Evolutionary conservation across 2,797 vertebrate species (phyloP), one percentile per base, ranked within the genome.

Genomic region (Poliocrania exsul): DNA sequence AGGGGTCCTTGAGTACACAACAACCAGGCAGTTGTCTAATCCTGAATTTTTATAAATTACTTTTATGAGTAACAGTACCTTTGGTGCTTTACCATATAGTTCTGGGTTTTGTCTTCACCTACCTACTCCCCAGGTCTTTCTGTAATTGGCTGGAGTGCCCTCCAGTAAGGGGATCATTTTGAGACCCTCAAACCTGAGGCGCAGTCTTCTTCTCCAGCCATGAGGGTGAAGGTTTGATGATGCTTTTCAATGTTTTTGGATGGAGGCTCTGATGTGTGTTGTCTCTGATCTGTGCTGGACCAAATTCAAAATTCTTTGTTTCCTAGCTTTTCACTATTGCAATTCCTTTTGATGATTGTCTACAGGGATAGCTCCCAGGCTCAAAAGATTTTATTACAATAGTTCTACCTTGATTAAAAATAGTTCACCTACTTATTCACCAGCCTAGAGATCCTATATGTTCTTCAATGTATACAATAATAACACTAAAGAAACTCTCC

Each of bases 241-340:
- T 31, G 12, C 2, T 50, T 89, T 67, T 60, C 2, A 0, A 0
- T 38, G 31, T 13, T 16, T 25, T 49, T 1, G 0, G 15, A 82
- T 62, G 20, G 29, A 87, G 37, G 13, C 3, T 19, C 7, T 75
- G 0, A 0, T n/a, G 16, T 16, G 31, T 57, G 40, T 18, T 70
- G 24, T 14, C 46, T 64, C 20, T 71, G 28, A 31, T 25, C 16
- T 64, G 31, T 31, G 11, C 64, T 64, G 62, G 51, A 79, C 21
- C n/a, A 49, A 19, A 80, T 60, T 86, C 38, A 62, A 75, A 18
- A 13, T 16, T 49, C 16, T 56, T 62, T 54, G 25, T 73, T 64
- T 10, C 23, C 26, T 28, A 8, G 16, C 13, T 78, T 87, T 79
- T 47, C 28, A 25, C 15, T 12, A 35, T 3, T 61, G 23, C 53